Evolutionary conservation across 2,113 vertebrate species (phyloP).

Genomic region (Myanophis thanlyinensis): DNA sequence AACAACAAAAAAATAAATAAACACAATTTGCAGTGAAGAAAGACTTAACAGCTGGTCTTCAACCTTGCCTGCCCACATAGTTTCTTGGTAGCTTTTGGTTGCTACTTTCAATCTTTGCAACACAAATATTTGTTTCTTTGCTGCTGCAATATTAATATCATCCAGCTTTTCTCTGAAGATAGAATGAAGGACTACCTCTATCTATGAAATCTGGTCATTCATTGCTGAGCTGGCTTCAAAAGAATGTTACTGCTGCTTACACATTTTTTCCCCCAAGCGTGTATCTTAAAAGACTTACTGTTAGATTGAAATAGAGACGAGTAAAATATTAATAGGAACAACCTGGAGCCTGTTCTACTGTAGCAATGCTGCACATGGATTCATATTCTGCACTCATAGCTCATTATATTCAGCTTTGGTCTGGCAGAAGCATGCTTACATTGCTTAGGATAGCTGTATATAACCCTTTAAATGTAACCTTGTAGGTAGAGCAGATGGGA

Average conservation of each 20-base stretch:
- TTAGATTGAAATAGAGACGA: constrained; percentile 50
- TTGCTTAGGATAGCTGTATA: constrained; percentile 45
- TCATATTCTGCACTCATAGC: constrained; percentile 27
- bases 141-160: constrained; percentile 35
- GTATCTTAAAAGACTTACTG: constrained; percentile 57
- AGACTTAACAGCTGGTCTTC: no score
- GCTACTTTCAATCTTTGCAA: not conserved
- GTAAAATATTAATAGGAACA: constrained; percentile 52
- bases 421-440: constrained; percentile 32
- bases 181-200: constrained; percentile 26
- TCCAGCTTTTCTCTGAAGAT: constrained; percentile 49
- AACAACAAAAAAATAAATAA: not conserved
- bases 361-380: constrained; percentile 28
- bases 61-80: not conserved
- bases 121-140: constrained; percentile 44
- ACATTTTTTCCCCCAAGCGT: not conserved
- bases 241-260: constrained; percentile 61
- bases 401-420: constrained; percentile 45
- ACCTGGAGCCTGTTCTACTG: constrained; percentile 32
- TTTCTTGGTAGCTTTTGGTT: not conserved
- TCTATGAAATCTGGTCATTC: constrained; percentile 60
- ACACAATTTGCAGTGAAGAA: not conserved
- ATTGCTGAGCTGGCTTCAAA: constrained; percentile 71
- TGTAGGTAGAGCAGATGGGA: constrained; percentile 45
- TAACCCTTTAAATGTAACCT: constrained; percentile 50